Base-by-base conservation (phyloP, 2,113 vertebrate genomes). In the Tupaia chinensis region DNA sequence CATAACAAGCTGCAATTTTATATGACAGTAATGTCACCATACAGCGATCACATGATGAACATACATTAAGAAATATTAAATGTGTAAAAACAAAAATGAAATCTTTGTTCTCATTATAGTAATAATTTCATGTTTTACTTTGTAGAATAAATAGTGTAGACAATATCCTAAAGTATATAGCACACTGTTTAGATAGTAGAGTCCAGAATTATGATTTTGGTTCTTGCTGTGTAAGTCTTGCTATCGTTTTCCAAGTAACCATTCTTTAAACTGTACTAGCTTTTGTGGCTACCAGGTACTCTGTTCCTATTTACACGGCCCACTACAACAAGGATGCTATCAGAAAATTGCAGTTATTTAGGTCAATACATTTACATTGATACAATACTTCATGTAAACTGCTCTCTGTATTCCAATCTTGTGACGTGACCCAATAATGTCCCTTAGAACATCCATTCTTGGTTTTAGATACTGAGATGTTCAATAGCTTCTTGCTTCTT, bases 41-140 rank as follows among this genome's bases (percentile, higher is more conserved):
- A 66, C 9, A 5, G 68, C 29, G 90, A 61, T 60, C 70, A 25
- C 0, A 27, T 20, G 23, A 86, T 63, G 85, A 73, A 69, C 29
- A 63, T 25, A 60, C 54, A 86, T 3, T 22, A 60, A 94, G 61
- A 81, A 85, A 58, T n/a, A 25, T 19, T 16, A 77, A 76, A 32
- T 27, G 54, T 32, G 92, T 53, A 88, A 80, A 86, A 69, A 63
- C 15, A 20, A 91, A 95, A 91, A 93, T 17, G 29, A 80, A 87
- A 73, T 13, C 53, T 63, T 68, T 25, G 5, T 53, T 72, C n/a
- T 81, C 16, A 27, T 65, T 78, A 27, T 53, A n/a, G 12, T 91
- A 66, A 63, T 27, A 65, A 83, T 34, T 16, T 56, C 69, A 60
- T 70, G 53, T 25, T 74, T 95, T 94, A 61, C 20, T 72, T 95